Evolutionary conservation across 2,113 vertebrate genomes (phyloP).

Genomic region (Mesembrinibis cayennensis): DNA sequence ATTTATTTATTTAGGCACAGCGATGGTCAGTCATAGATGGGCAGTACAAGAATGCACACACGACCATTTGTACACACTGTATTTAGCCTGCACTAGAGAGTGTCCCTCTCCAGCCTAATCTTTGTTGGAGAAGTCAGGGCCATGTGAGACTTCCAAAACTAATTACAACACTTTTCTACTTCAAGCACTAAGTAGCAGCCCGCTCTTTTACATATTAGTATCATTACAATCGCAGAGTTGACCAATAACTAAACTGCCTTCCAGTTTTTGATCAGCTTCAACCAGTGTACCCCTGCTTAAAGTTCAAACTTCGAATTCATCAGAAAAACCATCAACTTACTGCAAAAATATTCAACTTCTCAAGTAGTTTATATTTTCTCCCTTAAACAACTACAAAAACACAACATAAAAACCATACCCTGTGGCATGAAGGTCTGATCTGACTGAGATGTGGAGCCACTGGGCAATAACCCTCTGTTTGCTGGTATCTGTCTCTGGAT

Average conservation of each 20-base stretch:
- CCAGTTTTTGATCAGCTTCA: fast-evolving
- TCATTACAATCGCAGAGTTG: neutral
- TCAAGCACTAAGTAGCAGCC: neutral
- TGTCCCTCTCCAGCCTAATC: neutral
- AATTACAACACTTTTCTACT: neutral
- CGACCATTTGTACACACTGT: neutral
- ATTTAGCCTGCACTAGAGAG: neutral
- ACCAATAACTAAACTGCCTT: neutral
- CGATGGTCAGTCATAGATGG: neutral
- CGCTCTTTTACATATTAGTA: neutral
- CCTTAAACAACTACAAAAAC: neutral
- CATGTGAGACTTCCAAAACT: neutral
- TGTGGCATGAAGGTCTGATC: conserved; percentile 84
- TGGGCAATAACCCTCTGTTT: conserved; percentile 86
- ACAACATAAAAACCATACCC: conserved; percentile 72
- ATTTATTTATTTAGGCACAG: neutral
- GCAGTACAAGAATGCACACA: neutral
- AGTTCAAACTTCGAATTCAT: neutral
- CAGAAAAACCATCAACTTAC: neutral
- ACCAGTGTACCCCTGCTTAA: neutral
- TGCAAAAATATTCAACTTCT: neutral
- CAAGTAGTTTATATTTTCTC: neutral
- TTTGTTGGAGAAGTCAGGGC: neutral
- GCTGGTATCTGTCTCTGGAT: conserved; percentile 82
- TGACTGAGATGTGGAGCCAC: conserved; percentile 81